A percentile compares a stretch with the other conserved stretches of the same genome.
These are phyloP conservation scores for Achatina immaculata DNA, from an alignment of 1,140 invertebrate genomes.

Conservation along the genomic window DNA sequence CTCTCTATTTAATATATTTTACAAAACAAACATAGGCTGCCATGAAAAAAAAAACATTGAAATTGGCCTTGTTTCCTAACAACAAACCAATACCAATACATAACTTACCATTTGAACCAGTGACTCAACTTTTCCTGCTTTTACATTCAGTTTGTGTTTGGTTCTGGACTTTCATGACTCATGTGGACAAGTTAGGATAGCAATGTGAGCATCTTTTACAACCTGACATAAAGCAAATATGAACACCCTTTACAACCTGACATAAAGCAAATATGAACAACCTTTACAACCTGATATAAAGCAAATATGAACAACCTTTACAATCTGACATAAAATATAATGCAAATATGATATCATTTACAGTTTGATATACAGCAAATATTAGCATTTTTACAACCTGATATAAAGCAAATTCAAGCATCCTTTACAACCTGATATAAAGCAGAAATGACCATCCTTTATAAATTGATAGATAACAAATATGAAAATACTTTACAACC, in stretches of 20 bases:
- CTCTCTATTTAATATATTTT: no score
- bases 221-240: conserved; percentile 81
- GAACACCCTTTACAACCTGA: conserved; percentile 84
- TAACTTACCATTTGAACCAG: conserved; percentile 89
- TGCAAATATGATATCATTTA: no score
- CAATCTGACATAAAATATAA: no score
- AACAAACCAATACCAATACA: no score
- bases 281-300: conserved; percentile 78
- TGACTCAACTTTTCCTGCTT: conserved; percentile 91
- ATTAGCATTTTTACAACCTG: no score
- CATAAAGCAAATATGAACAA: conserved; percentile 92
- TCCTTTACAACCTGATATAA: conserved; percentile 80
- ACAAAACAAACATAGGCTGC: no score
- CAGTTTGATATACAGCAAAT: no score
- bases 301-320: conserved; percentile 91
- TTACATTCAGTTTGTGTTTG: conserved; percentile 99
- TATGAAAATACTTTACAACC: conserved; percentile 86
- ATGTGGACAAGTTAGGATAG: conserved; percentile 99
- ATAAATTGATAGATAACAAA: conserved; percentile 80
- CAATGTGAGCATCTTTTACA: conserved; percentile 90
- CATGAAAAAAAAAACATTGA: no score
- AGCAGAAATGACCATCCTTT: conserved; percentile 90
- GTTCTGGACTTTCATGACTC: conserved; percentile 99
- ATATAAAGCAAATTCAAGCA: conserved; percentile 92
- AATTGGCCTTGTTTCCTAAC: no score